Evolutionary conservation across 1,140 invertebrate species (phyloP).

Genomic region (Tetramorium simillimum): DNA sequence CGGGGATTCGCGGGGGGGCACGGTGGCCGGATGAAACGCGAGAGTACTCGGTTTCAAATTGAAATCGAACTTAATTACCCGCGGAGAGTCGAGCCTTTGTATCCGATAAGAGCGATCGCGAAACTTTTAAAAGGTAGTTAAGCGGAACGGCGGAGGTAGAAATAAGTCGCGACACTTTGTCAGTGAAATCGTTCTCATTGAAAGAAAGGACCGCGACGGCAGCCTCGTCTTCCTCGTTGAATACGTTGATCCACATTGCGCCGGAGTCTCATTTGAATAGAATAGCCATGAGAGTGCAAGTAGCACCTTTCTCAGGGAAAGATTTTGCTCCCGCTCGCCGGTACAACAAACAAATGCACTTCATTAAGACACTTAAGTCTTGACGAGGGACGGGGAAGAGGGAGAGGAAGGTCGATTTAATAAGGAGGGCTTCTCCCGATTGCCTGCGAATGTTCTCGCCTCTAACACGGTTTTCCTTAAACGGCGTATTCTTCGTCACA

Average conservation of each 20-base stretch:
- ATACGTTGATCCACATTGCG: slow-evolving; percentile 72
- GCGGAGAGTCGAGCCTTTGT: neutral
- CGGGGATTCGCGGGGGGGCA: neutral
- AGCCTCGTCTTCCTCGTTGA: neutral
- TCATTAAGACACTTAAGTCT: slow-evolving; percentile 10
- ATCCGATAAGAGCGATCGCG: neutral
- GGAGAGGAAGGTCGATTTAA: neutral
- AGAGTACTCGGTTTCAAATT: neutral
- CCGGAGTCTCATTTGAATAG: slow-evolving; percentile 74
- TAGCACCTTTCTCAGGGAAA: slow-evolving; percentile 80
- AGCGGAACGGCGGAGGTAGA: neutral
- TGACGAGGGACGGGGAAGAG: neutral
- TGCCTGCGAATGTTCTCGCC: neutral
- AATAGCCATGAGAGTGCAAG: slow-evolving; percentile 81
- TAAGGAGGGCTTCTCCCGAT: neutral
- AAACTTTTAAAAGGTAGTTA: neutral
- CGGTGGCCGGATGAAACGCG: neutral
- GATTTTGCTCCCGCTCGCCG: slow-evolving; percentile 14
- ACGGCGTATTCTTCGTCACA: neutral
- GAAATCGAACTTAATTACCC: neutral
- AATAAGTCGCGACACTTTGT: slow-evolving; percentile 22
- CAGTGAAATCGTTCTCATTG: slow-evolving; percentile 45
- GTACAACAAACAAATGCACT: slow-evolving; percentile 40
- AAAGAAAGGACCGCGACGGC: slow-evolving; percentile 3
- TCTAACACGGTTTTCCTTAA: neutral